Conservation (phyloP, 2,113 vertebrate species). For the Haemorhous mexicanus region DNA sequence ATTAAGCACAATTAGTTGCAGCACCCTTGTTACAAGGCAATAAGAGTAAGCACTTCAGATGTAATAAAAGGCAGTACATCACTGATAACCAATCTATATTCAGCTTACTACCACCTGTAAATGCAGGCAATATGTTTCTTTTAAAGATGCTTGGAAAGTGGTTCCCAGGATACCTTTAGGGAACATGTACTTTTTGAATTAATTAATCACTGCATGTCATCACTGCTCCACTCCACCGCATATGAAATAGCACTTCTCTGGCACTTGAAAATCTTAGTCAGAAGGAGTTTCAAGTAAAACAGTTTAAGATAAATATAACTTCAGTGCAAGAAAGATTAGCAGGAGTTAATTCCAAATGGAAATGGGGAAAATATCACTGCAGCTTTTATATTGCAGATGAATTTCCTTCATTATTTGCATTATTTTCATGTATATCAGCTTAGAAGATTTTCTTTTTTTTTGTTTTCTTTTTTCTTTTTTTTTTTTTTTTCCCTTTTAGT, state of each 20-base stretch:
- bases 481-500: neutral
- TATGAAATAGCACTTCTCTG: conserved; percentile 57
- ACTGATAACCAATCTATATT: conserved; percentile 58
- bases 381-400: neutral
- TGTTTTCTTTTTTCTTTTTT: neutral
- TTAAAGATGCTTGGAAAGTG: conserved; percentile 54
- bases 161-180: conserved; percentile 59
- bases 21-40: neutral
- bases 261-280: conserved; percentile 21
- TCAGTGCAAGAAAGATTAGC: conserved; percentile 20
- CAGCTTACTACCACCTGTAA: conserved; percentile 64
- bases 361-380: neutral
- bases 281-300: conserved; percentile 22
- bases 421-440: neutral
- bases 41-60: conserved; percentile 31
- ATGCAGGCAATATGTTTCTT: conserved; percentile 65
- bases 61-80: conserved; percentile 9
- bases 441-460: neutral
- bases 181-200: conserved; percentile 66
- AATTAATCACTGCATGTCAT: conserved; percentile 74
- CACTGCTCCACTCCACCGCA: conserved; percentile 50
- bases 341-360: conserved; percentile 26
- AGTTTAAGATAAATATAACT: conserved; percentile 8
- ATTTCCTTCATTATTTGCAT: neutral
- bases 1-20: conserved; percentile 55